phyloP scores from a whole-genome alignment of 2,113 vertebrate genomes.

The Mastomys natalensis region DNA sequence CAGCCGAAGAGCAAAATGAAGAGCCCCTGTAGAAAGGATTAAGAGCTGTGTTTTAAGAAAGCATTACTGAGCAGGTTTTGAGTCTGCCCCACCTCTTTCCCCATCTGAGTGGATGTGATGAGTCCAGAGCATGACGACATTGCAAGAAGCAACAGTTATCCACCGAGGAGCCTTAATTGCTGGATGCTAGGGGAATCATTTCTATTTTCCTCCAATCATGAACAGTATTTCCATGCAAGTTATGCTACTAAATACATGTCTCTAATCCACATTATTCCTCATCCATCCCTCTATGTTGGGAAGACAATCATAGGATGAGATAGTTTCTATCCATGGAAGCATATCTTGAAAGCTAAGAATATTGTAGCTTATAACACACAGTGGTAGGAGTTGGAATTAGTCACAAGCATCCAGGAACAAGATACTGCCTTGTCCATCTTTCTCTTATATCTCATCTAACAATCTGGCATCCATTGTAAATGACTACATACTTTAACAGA shows the following conservation, averaged over 20 bases:
- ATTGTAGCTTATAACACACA: neutral
- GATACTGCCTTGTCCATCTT: neutral
- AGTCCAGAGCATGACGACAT: neutral
- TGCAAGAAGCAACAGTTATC: neutral
- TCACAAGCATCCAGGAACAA: neutral
- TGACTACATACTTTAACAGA: neutral
- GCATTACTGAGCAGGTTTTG: neutral
- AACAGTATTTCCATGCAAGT: neutral
- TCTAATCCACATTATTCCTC: neutral
- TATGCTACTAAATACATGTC: neutral
- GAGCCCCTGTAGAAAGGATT: conserved; percentile 84
- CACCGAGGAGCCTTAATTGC: neutral
- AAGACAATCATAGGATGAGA: neutral
- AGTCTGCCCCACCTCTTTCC: neutral
- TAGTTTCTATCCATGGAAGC: neutral
- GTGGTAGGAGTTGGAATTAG: neutral
- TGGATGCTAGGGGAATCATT: neutral
- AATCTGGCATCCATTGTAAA: neutral
- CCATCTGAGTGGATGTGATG: neutral
- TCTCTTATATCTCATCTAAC: neutral
- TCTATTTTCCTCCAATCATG: neutral
- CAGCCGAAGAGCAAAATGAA: conserved; percentile 89
- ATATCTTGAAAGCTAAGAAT: neutral
- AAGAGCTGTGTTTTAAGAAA: neutral
- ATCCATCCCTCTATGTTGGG: neutral